Evolutionary conservation across 2,797 vertebrate species (phyloP), one percentile per base, ranked within the genome.

Genomic region (Premnoplex brunnescens): DNA sequence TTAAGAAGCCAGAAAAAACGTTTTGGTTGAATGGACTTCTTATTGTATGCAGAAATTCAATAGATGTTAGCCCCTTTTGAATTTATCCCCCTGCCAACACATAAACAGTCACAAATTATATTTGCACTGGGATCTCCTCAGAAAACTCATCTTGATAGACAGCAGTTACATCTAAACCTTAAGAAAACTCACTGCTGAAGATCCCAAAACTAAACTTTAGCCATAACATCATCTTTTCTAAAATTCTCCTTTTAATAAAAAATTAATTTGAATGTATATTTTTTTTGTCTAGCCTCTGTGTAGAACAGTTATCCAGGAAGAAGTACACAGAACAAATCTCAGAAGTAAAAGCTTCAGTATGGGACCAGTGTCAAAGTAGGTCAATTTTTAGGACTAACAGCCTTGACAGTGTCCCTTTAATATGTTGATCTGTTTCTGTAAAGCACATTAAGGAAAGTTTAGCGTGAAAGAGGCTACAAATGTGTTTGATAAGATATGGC

Each of bases 401-500:
- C 91, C 92, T 86, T 96, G 87, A 92, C 76, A 96, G 82, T 63
- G 82, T 81, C 76, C 66, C 73, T 96, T 97, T 96, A 96, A 91
- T 94, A 96, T 94, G 95, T 96, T 96, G 95, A 96, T 97, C 89
- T 96, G 69, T 96, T 96, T 94, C 94, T 96, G 91, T 71, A 95
- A 97, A 97, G 96, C 79, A 89, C 76, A 92, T 96, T 96, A 96
- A 94, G 89, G 84, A 75, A 92, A 93, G 87, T 93, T 96, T 92
- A 97, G 95, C 68, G 60, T 97, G 96, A 96, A 96, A 95, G 79
- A 97, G 63, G 76, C 85, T 96, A 96, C 87, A 93, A 96, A 96
- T 95, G 95, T 96, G 95, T 96, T 96, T 88, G 93, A 97, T 97
- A 96, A 49, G 95, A 96, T 97, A 96, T 89, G 55, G 91, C 93